A percentile compares a stretch with the other conserved stretches of the same genome.
Evolutionary conservation across 2,888 invertebrate genomes (phyloP).

Genomic region (Sericinus montela): DNA sequence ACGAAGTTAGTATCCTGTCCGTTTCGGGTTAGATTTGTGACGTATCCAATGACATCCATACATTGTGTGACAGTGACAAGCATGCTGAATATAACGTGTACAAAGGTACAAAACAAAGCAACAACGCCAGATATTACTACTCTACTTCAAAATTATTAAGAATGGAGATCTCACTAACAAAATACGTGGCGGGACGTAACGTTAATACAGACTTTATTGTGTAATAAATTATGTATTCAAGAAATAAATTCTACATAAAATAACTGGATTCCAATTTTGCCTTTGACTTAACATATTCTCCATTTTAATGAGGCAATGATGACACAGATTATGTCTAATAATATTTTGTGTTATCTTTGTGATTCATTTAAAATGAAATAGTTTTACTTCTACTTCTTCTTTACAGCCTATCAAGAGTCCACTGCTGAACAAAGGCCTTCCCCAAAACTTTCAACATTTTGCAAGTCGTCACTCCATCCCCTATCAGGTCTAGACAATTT

Average conservation of each 20-base stretch:
- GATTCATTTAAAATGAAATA: no score
- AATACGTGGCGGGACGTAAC: slow-evolving; percentile 46
- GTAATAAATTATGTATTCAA: slow-evolving; percentile 51
- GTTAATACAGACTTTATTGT: slow-evolving; percentile 41
- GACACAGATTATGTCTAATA: no score
- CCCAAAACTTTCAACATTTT: no score
- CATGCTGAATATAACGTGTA: background rate
- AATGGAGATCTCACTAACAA: slow-evolving; percentile 40
- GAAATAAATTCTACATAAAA: slow-evolving; percentile 49
- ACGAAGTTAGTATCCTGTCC: slow-evolving; percentile 31
- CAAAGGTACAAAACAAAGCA: slow-evolving; percentile 23
- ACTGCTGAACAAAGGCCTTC: no score
- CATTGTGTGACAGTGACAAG: background rate
- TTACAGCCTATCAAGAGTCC: no score
- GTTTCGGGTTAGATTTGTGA: slow-evolving; percentile 34
- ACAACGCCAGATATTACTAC: slow-evolving; percentile 52
- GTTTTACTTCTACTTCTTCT: no score
- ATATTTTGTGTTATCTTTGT: no score
- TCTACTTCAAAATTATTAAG: slow-evolving; percentile 37
- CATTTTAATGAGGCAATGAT: background rate
- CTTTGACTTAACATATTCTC: background rate
- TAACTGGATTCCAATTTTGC: slow-evolving; percentile 38
- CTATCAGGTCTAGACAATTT: no score
- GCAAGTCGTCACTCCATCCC: no score
- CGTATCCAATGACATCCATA: slow-evolving; percentile 24